Percentiles rank a stretch among this genome's conserved stretches.
phyloP scores from a whole-genome alignment of 2,113 vertebrate genomes.

The Phrynosoma platyrhinos region DNA sequence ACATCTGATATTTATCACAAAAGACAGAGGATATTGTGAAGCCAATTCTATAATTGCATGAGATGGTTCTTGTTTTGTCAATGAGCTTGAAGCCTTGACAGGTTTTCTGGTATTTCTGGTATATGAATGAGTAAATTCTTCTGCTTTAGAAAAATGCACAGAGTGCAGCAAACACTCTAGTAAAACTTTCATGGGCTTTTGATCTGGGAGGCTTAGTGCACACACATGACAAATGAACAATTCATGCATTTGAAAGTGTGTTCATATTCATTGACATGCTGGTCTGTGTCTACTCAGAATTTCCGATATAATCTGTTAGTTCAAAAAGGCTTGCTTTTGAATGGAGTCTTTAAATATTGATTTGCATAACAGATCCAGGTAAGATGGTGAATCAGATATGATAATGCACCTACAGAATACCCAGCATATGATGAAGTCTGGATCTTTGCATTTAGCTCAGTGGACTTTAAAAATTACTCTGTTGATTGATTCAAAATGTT shows the following conservation, averaged over 20 bases:
- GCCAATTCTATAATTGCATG: neutral
- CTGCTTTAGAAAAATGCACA: conserved; percentile 48
- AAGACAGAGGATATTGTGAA: neutral
- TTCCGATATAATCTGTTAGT: neutral
- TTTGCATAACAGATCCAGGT: conserved; percentile 18
- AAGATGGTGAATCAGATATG: conserved; percentile 9
- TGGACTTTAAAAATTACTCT: neutral
- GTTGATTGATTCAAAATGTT: conserved; percentile 40
- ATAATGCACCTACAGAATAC: conserved; percentile 10
- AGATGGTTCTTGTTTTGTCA: neutral
- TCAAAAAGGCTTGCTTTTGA: conserved; percentile 35
- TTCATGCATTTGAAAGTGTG: conserved; percentile 48
- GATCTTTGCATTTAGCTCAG: neutral
- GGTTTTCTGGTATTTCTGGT: conserved; percentile 42
- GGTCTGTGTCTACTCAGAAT: conserved; percentile 24
- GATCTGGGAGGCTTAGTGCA: conserved; percentile 36
- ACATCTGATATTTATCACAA: neutral
- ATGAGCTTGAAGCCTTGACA: neutral
- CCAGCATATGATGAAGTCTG: neutral
- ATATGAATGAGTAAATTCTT: conserved; percentile 59
- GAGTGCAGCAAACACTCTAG: conserved; percentile 49
- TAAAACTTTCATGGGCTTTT: conserved; percentile 51
- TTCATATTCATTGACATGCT: conserved; percentile 35
- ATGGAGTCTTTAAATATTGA: conserved; percentile 48
- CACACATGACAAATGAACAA: conserved; percentile 63